Conservation (phyloP, 2,113 vertebrate species). For the Xiphophorus hellerii region DNA sequence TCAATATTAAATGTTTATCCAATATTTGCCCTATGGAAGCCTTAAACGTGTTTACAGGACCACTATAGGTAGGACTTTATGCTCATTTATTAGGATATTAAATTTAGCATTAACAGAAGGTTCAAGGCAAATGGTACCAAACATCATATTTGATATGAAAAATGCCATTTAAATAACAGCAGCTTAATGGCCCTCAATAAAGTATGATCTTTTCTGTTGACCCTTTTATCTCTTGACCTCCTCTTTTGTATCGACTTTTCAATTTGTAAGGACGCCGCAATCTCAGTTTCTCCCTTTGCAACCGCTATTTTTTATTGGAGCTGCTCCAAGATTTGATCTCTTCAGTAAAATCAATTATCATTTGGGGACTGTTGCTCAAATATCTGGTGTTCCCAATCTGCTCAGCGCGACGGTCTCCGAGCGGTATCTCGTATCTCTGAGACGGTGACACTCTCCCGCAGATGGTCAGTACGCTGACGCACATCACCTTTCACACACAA, state of each 20-base stretch:
- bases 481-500: no score
- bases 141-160: no score
- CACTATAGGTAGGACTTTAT: no score
- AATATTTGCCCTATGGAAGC: no score
- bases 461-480: no score
- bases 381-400: not conserved
- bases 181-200: no score
- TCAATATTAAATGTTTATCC: not conserved
- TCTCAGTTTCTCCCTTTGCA: not conserved
- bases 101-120: no score
- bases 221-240: not conserved
- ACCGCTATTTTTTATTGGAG: not conserved
- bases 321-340: slow-evolving; percentile 6
- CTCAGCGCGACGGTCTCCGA: not conserved
- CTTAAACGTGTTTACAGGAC: no score
- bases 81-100: no score
- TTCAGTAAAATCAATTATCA: slow-evolving; percentile 5
- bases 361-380: not conserved
- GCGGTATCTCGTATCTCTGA: slow-evolving; percentile 6
- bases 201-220: not conserved
- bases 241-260: not conserved
- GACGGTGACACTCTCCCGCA: slow-evolving; percentile 9
- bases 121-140: no score
- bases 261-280: not conserved
- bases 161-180: no score